A percentile compares a stretch with the other conserved stretches of the same genome.
Conservation (phyloP, 2,797 vertebrate genomes). For the Spatula versicolor region DNA sequence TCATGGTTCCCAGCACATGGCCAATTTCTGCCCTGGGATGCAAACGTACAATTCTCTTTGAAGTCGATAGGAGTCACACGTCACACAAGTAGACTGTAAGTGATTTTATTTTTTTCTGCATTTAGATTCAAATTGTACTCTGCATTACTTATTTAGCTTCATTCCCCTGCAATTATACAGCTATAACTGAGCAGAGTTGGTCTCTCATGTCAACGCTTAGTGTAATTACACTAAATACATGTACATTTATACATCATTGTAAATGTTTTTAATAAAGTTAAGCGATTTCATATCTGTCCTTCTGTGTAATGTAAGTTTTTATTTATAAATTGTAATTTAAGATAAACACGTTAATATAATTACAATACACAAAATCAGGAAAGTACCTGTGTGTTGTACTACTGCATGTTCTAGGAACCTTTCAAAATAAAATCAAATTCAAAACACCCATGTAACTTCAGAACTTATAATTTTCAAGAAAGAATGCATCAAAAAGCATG, state of each 20-base stretch:
- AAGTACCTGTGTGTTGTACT: not conserved
- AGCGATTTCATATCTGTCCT: not conserved
- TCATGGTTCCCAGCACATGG: constrained; percentile 16
- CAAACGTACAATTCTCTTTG: constrained; percentile 43
- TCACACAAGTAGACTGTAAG: not conserved
- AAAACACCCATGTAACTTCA: not conserved
- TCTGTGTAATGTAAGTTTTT: not conserved
- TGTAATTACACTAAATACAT: constrained; percentile 1
- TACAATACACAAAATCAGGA: not conserved
- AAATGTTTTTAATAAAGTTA: not conserved
- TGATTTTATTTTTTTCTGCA: not conserved
- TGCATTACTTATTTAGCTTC: not conserved
- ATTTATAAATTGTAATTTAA: not conserved
- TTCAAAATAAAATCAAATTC: not conserved
- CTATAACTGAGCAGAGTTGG: not conserved
- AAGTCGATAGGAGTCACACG: not conserved
- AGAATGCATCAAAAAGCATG: not conserved
- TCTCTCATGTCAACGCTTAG: not conserved
- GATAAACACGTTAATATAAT: not conserved
- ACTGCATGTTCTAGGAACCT: not conserved
- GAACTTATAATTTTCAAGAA: not conserved
- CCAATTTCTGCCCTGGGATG: constrained; percentile 48
- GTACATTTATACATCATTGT: not conserved
- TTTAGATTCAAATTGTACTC: not conserved
- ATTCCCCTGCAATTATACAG: not conserved